Evolutionary conservation across 2,113 vertebrate species (phyloP).

Genomic region (Melanerpes aurifrons): DNA sequence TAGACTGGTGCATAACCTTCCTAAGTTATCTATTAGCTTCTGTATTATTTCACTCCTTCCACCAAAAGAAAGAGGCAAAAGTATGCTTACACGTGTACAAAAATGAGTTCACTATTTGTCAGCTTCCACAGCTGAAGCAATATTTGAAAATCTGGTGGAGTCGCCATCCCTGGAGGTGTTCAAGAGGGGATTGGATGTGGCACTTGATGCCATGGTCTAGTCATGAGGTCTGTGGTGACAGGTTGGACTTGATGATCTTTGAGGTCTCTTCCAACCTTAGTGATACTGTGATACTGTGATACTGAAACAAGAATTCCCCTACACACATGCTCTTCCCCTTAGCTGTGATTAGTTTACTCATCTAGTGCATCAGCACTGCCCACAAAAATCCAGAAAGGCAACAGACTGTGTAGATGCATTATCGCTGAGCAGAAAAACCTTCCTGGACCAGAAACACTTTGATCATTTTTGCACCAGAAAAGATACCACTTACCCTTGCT

Average conservation of each 20-base stretch:
- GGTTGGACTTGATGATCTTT: too few relatives aligned
- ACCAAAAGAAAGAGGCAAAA: background rate
- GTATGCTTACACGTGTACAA: background rate
- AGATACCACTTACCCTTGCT: background rate
- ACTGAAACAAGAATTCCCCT: background rate
- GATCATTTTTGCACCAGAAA: background rate
- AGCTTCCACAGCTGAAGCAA: background rate
- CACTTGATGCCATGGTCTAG: too few relatives aligned
- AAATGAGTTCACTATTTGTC: background rate
- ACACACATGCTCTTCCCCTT: background rate
- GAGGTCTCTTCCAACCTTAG: too few relatives aligned
- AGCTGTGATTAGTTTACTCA: background rate
- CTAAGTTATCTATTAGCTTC: background rate
- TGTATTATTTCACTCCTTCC: background rate
- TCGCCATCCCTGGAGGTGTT: too few relatives aligned
- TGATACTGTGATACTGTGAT: too few relatives aligned
- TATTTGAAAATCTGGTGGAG: background rate
- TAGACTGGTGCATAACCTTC: background rate
- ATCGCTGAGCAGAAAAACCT: background rate
- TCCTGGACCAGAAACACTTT: background rate
- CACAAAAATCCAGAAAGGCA: background rate
- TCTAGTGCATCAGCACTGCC: background rate
- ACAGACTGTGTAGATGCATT: background rate
- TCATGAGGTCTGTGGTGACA: too few relatives aligned
- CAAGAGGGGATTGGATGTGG: too few relatives aligned